Base-by-base conservation (phyloP, 64 coral and sea anemone genomes). In the Anthopleura sola region DNA sequence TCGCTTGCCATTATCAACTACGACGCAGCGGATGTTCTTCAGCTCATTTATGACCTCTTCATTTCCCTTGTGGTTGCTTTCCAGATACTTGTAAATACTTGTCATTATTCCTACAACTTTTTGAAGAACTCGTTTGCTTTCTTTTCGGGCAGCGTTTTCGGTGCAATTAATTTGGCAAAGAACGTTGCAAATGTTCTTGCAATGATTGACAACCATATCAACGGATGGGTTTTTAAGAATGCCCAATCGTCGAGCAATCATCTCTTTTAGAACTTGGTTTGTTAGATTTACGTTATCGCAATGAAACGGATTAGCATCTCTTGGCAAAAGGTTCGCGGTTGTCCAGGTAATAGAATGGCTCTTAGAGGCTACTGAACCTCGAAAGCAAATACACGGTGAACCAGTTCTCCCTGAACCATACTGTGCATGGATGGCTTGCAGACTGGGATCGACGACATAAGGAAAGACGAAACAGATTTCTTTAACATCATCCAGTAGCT, bases 121-220 rank as follows among this genome's bases (percentile, higher is more conserved):
- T 71, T 68, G 66, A 77, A 17, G 15, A 77, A 11, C 24, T 2
- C 5, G 83, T 24, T 15, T 31, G 68, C 37, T 40, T 20, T 75
- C 13, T 3, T 51, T 38, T 19, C 50, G 44, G 9, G 19, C 2
- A 34, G 54, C 11, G 13, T 36, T 53, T 57, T 60, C 44, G 66
- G 21, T 36, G 6, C 12, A 21, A 5, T 19, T 68, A 4, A 66
- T 75, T 12, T 64, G 12, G 57, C 26, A 47, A 34, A 75, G 49
- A 0, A 15, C 29, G 83, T 47, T 49, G 21, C 82, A 85, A 37
- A 90, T 62, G 13, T 57, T 90, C 62, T 68, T 23, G 32, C 88
- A 90, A 82, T 90, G 88, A 2, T 3, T 60, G 55, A 85, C 68
- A 11, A 90, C 88, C 34, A 90, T 55, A 44, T 50, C 68, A 18